Conservation (phyloP, 2,113 vertebrate species). For the Zapornia atra region DNA sequence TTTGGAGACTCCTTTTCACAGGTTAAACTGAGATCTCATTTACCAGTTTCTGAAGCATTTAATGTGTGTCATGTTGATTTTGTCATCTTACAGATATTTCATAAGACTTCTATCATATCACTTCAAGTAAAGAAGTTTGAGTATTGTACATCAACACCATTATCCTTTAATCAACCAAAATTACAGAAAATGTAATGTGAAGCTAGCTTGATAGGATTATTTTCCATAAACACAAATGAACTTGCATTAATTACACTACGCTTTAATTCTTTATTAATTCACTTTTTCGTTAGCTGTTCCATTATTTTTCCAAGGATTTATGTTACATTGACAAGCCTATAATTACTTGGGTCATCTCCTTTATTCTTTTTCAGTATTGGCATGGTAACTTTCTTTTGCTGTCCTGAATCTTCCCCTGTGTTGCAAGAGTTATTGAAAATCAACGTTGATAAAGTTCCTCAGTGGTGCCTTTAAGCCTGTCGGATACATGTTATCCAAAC, state of each 20-base stretch:
- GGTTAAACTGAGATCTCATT: background rate
- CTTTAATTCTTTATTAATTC: background rate
- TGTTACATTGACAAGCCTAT: background rate
- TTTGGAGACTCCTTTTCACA: background rate
- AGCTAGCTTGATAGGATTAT: background rate
- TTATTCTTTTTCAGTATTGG: background rate
- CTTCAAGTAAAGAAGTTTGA: background rate
- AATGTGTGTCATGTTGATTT: background rate
- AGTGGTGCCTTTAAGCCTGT: background rate
- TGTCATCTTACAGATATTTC: background rate
- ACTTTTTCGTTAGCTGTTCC: background rate
- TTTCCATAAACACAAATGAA: background rate
- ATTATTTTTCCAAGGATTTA: slow-evolving; percentile 14
- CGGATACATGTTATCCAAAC: background rate
- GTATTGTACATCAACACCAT: background rate
- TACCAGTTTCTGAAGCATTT: background rate
- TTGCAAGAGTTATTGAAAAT: background rate
- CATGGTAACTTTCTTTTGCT: background rate
- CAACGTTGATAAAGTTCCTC: background rate
- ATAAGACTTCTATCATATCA: background rate
- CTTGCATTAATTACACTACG: background rate
- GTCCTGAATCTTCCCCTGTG: background rate
- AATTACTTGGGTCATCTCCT: background rate
- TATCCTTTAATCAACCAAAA: background rate
- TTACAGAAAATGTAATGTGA: background rate